Evolutionary conservation across 1,140 invertebrate genomes (phyloP), one percentile per base, ranked within the genome.

Genomic region (Musca domestica): DNA sequence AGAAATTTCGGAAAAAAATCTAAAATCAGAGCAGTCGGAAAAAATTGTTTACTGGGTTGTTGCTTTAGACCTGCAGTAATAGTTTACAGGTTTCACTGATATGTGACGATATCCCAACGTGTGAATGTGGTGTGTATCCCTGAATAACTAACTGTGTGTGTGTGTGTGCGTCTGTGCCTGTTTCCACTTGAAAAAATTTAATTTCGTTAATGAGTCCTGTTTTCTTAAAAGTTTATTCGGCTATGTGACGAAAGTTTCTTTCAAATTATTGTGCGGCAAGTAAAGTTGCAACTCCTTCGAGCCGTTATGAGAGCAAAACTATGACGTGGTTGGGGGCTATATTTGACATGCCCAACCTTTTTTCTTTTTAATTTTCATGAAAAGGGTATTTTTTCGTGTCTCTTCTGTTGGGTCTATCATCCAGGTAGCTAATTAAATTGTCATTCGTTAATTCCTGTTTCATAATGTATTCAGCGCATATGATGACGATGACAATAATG

Each of bases 131-230:
- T 30, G 49, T 20, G 49, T 52, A 49, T 49, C 10, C 20, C 12
- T 25, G 7, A 15, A 7, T 7, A 4, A 9, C 1, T 2, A 49
- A 20, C 15, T 22, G 22, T 48, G 20, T 15, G 41, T 3, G 15
- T 64, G 15, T 23, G 19, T 23, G 20, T 64, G 63, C 41, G 23
- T 41, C 34, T 41, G 14, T 25, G 23, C 23, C 14, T 48, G 47
- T 47, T 64, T 47, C 63, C 63, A 64, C 63, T 64, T 47, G 41
- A 64, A 64, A 15, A 64, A 64, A 64, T 64, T 48, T 64, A 64
- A 64, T 64, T 64, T 64, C 46, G 63, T 64, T 64, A 64, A 64
- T 64, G 63, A 64, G 63, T 64, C 47, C 47, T 49, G 41, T 19
- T 64, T 49, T 46, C 41, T 48, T 48, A 64, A 47, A 64, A 48